Evolutionary conservation across 2,797 vertebrate genomes (phyloP), one percentile per base, ranked within the genome.

Genomic region (Paramormyrops hopkinsi): DNA sequence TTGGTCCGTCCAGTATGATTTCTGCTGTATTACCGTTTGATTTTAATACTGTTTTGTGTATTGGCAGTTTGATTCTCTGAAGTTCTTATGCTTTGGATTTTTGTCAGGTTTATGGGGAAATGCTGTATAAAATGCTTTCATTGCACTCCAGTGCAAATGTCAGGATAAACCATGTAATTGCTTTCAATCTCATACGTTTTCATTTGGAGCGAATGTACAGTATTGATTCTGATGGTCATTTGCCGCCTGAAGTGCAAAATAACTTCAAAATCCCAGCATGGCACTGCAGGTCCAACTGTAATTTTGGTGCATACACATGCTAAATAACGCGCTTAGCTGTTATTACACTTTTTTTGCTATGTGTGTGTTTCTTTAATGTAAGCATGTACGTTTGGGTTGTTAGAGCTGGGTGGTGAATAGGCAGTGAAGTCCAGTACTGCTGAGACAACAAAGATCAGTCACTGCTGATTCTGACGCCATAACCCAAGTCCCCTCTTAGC

Each of bases 371-470:
- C 6, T 25, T 44, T 89, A 17, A 19, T 65, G 37, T 22, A 56
- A 62, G 4, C 62, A 22, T 82, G 19, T 82, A n/a, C 37, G 8
- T 82, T 19, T 46, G 41, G 17, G 76, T 82, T 82, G 76, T 46
- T 19, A 19, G 76, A 46, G 76, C 37, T 82, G 76, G 33, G 41
- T 79, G 2, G 19, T 19, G 56, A 46, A n/a, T 82, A 7, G 41
- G 41, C 76, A 82, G 37, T 46, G 76, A 82, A 82, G 76, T 44
- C 8, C 76, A 48, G 25, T n/a, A 25, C 44, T 85, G 44, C 17
- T 88, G 8, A 53, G 86, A n/a, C 79, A 73, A 25, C 62, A 82
- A n/a, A 46, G 37, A 46, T 44, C 76, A 46, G 92, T 93, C 91
- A 53, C 51, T 14, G 50, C 56, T 54, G 84, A 29, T 53, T 51